Base-by-base conservation (phyloP, 2,797 vertebrate species). In the Karalla daura region DNA sequence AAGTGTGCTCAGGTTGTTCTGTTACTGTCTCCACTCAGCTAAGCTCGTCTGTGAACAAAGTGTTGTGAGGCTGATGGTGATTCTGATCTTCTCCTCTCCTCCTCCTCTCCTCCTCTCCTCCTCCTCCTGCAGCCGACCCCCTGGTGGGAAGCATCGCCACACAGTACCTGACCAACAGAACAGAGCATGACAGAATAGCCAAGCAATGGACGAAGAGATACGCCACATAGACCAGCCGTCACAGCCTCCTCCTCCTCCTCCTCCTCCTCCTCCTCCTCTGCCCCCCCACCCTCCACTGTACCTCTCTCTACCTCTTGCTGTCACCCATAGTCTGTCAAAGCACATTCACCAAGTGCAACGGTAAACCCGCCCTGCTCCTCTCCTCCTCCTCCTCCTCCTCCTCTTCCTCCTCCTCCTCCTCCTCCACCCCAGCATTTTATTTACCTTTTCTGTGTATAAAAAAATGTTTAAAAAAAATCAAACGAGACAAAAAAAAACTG, bases 151-250 rank as follows among this genome's bases (percentile, higher is more conserved):
- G 97, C 84, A 98, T 98, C 90, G 97, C 97, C 89, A 98, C 96
- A 89, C 97, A 98, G 91, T 98, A 98, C 65, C 95, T 97, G 96
- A 98, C 97, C 94, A 98, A 98, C 97, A 98, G 97, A 96, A 95
- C 95, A 80, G 97, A 98, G 90, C 97, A 98, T 85, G 96, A 98
- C 96, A 95, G 96, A 92, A 98, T 97, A 96, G 97, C 97, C 93
- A 96, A 97, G 93, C 97, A 98, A 83, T 98, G 96, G 97, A 98
- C 97, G 88, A 98, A 98, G 93, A 95, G 97, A 96, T 98, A 98
- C 0, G 96, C 97, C 85, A 98, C 97, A 95, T 98, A 97, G 94
- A 81, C 69, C 20, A 63, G 51, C 46, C 10, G 40, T 50, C 21
- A 1, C 18, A 18, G 5, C 21, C 0, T 4, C 30, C 72, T n/a